Evolutionary conservation across 1,140 invertebrate species (phyloP).

Genomic region (Tetragonula clypearis): DNA sequence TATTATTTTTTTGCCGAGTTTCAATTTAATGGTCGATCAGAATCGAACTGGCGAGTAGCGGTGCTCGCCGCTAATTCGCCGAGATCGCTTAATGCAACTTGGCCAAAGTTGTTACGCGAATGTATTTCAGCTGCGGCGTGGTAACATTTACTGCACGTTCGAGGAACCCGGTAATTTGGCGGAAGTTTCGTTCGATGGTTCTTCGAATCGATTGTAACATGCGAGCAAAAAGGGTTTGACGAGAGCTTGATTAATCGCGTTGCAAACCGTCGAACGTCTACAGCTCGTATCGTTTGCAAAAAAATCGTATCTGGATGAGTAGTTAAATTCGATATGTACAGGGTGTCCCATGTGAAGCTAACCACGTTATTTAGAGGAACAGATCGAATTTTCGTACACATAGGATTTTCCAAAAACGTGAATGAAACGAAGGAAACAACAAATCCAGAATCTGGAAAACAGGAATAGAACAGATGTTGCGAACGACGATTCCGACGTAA

Average conservation of each 20-base stretch:
- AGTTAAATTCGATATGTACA: no score
- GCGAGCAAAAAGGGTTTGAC: background rate
- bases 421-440: background rate
- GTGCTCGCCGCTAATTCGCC: slow-evolving; percentile 7
- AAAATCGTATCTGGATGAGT: background rate
- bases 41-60: background rate
- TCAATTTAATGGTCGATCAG: slow-evolving; percentile 32
- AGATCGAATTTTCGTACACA: no score
- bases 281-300: background rate
- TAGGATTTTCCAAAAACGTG: background rate
- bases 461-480: background rate
- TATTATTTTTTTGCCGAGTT: slow-evolving; percentile 30
- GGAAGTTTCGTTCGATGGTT: background rate
- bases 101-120: background rate
- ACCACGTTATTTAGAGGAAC: no score
- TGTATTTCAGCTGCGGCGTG: background rate
- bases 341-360: no score
- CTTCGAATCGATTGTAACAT: background rate
- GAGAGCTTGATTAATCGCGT: background rate
- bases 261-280: background rate
- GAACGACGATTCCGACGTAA: background rate
- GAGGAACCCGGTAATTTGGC: background rate
- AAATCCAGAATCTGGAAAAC: background rate
- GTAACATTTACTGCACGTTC: background rate
- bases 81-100: background rate